A percentile compares a stretch with the other conserved stretches of the same genome.
These are phyloP conservation scores for Xestobium rufovillosum DNA, from an alignment of 2,888 invertebrate species.

Conservation along the genomic window DNA sequence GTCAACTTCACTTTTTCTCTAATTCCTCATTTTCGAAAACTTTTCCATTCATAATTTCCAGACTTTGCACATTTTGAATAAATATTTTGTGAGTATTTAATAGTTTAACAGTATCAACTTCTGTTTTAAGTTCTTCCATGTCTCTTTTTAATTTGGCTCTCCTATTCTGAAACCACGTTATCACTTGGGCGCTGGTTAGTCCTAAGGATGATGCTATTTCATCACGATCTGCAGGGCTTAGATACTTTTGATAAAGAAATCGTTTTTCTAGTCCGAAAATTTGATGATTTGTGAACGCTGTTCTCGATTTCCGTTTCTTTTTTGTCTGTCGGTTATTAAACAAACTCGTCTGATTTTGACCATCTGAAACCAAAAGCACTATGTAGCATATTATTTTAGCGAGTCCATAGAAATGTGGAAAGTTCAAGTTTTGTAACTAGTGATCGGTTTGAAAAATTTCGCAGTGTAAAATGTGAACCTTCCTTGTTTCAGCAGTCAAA, in stretches of 20 bases:
- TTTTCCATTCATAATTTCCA: slow-evolving; percentile 85
- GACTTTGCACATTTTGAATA: slow-evolving; percentile 84
- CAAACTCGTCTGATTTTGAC: slow-evolving; percentile 80
- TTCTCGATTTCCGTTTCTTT: slow-evolving; percentile 95
- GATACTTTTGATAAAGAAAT: slow-evolving; percentile 96
- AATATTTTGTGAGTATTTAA: slow-evolving; percentile 83
- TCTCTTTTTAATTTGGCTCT: slow-evolving; percentile 92
- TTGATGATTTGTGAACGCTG: slow-evolving; percentile 98
- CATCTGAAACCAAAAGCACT: no score
- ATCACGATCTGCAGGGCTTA: slow-evolving; percentile 95
- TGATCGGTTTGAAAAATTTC: no score
- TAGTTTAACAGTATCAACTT: slow-evolving; percentile 89
- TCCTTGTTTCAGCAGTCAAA: no score
- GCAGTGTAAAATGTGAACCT: no score
- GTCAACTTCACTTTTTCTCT: no score
- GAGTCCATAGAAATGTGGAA: no score
- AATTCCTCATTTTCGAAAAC: slow-evolving; percentile 61
- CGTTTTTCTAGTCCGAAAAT: slow-evolving; percentile 97
- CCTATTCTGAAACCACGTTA: slow-evolving; percentile 95
- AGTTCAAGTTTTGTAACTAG: no score
- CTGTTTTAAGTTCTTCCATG: slow-evolving; percentile 95
- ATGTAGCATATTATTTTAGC: no score
- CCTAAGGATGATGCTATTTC: slow-evolving; percentile 95
- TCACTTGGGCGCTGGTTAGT: slow-evolving; percentile 95
- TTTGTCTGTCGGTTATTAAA: slow-evolving; percentile 91